These are phyloP conservation scores for Elephantulus edwardii DNA, from an alignment of 2,113 vertebrate species.

Conservation along the genomic window DNA sequence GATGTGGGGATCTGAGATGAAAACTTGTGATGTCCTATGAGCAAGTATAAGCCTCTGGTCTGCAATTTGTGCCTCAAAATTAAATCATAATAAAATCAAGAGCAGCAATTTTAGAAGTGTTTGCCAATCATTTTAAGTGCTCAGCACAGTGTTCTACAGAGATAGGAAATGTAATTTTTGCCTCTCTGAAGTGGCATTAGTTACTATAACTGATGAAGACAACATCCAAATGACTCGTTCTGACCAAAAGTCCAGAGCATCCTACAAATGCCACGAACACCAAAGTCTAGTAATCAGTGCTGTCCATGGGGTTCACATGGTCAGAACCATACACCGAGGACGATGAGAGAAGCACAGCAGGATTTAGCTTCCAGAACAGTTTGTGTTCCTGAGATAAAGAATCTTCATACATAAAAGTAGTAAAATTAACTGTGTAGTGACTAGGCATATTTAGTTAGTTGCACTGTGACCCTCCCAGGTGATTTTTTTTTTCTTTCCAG, in stretches of 20 bases:
- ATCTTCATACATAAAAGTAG: slow-evolving; percentile 43
- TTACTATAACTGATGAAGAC: slow-evolving; percentile 4
- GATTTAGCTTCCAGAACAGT: neutral
- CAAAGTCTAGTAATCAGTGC: neutral
- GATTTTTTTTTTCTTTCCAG: slow-evolving; percentile 52
- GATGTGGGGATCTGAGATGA: neutral
- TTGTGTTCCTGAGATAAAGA: slow-evolving; percentile 9
- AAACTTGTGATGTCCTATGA: neutral
- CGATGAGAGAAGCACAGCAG: neutral
- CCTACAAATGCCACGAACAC: neutral
- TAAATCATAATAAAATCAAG: slow-evolving; percentile 15
- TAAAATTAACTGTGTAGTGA: slow-evolving; percentile 55
- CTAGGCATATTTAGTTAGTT: slow-evolving; percentile 53
- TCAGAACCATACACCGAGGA: slow-evolving; percentile 36
- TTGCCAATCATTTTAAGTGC: neutral
- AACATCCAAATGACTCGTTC: neutral
- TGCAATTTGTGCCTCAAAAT: slow-evolving; percentile 8
- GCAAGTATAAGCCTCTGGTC: slow-evolving; percentile 18
- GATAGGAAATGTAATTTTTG: slow-evolving; percentile 9
- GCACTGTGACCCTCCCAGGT: slow-evolving; percentile 24
- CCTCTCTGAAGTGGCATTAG: slow-evolving; percentile 31
- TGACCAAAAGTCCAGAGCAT: slow-evolving; percentile 18
- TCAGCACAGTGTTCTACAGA: neutral
- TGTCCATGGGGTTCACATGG: neutral
- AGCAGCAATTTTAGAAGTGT: neutral